Percentiles rank a stretch among this genome's conserved stretches.
These are phyloP conservation scores for Oriolus oriolus DNA, from an alignment of 2,113 vertebrate genomes.

Conservation along the genomic window DNA sequence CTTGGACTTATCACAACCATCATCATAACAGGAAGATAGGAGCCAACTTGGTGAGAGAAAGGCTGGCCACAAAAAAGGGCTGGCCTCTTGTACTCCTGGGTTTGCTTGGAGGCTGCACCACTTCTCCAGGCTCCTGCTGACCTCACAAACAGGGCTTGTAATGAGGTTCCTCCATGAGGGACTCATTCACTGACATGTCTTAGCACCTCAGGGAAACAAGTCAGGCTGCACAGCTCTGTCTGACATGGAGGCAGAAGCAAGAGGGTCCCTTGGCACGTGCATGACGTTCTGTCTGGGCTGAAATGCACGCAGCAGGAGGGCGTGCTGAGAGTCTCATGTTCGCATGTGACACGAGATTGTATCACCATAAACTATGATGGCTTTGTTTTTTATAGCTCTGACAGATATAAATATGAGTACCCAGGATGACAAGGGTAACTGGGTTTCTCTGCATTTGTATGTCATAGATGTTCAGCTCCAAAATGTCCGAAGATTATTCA, in stretches of 20 bases:
- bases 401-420: background rate
- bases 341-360: background rate
- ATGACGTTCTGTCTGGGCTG: background rate
- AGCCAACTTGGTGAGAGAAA: background rate
- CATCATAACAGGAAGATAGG: background rate
- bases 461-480: background rate
- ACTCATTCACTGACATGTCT: background rate
- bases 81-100: background rate
- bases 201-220: background rate
- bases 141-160: background rate
- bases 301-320: background rate
- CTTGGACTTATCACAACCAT: background rate
- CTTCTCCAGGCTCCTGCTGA: background rate
- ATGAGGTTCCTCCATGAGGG: background rate
- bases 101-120: background rate
- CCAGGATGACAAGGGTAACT: background rate
- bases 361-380: background rate
- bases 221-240: background rate
- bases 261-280: fast-evolving
- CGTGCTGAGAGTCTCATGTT: background rate
- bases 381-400: background rate
- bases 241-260: background rate
- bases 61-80: background rate
- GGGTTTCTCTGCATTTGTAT: background rate
- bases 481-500: background rate